phyloP scores from a whole-genome alignment of 2,113 vertebrate species.

The Verasper variegatus region DNA sequence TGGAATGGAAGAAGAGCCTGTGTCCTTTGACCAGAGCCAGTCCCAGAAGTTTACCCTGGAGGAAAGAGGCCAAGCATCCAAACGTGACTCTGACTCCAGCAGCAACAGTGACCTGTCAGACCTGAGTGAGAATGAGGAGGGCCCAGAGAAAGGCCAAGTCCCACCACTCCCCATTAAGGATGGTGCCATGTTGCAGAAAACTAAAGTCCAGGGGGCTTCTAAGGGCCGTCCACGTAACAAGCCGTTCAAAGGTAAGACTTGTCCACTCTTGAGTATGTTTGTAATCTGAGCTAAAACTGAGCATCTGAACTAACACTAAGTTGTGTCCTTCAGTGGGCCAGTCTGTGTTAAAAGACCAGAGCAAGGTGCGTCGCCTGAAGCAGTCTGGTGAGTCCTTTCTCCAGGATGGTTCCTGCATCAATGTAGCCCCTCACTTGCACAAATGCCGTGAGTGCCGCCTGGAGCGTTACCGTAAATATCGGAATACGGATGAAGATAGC shows the following conservation, averaged over 20 bases:
- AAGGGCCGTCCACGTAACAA: constrained; percentile 94
- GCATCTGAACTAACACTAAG: constrained; percentile 7
- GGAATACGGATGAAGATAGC: constrained; percentile 88
- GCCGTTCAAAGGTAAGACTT: constrained; percentile 91
- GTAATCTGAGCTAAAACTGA: not conserved
- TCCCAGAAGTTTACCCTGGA: constrained; percentile 94
- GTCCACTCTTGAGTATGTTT: not conserved
- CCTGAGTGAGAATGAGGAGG: constrained; percentile 95
- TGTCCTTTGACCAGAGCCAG: constrained; percentile 87
- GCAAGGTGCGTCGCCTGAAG: constrained; percentile 96
- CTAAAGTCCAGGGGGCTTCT: constrained; percentile 86
- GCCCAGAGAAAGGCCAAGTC: constrained; percentile 84
- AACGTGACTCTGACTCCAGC: constrained; percentile 94
- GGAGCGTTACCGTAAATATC: constrained; percentile 96
- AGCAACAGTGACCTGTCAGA: constrained; percentile 97
- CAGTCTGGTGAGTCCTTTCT: constrained; percentile 98
- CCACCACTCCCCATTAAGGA: constrained; percentile 63
- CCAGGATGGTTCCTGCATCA: constrained; percentile 98
- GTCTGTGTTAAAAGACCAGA: constrained; percentile 95
- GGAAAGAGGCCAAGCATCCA: constrained; percentile 90
- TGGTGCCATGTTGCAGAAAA: constrained; percentile 86
- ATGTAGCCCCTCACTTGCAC: constrained; percentile 97
- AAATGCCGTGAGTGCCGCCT: constrained; percentile 98
- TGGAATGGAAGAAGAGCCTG: constrained; percentile 84
- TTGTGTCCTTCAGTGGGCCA: constrained; percentile 87